These are phyloP conservation scores for Tenthredo distinguenda DNA, from an alignment of 2,888 invertebrate genomes.

Conservation along the genomic window DNA sequence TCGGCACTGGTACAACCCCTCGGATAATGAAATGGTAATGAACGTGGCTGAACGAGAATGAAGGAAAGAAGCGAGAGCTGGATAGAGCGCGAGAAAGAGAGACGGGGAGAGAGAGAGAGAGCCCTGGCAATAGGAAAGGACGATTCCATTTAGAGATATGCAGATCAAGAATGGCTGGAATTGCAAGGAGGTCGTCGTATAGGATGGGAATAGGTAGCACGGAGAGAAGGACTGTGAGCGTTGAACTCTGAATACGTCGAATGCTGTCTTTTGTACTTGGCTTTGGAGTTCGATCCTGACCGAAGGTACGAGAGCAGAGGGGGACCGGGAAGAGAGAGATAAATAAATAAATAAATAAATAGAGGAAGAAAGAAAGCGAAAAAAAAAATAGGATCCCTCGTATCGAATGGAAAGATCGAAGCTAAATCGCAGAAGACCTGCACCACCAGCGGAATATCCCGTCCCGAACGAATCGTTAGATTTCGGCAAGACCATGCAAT, in stretches of 20 bases:
- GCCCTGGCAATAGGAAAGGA: constrained; percentile 54
- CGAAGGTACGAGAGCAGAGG: not conserved
- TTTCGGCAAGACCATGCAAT: not conserved
- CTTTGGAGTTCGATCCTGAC: constrained; percentile 23
- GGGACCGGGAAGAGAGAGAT: not conserved
- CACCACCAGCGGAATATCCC: not conserved
- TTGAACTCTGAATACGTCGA: constrained; percentile 58
- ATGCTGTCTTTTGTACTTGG: constrained; percentile 60
- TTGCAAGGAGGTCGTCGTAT: constrained; percentile 38
- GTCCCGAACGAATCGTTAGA: not conserved
- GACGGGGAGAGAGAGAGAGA: not conserved
- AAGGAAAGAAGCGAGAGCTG: constrained; percentile 24
- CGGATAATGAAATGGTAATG: constrained; percentile 47
- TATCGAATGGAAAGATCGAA: not conserved
- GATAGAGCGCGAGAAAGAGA: constrained; percentile 40
- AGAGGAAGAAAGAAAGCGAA: not conserved
- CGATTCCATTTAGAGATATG: constrained; percentile 71
- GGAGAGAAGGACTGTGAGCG: not conserved
- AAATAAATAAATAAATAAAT: not conserved
- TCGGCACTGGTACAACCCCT: not conserved
- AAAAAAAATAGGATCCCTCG: not conserved
- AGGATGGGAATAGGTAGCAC: not conserved
- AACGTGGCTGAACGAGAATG: constrained; percentile 23
- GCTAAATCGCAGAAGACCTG: not conserved
- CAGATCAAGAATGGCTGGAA: constrained; percentile 62